Evolutionary conservation across 2,797 vertebrate genomes (phyloP).

Genomic region (Hydrolagus colliei): DNA sequence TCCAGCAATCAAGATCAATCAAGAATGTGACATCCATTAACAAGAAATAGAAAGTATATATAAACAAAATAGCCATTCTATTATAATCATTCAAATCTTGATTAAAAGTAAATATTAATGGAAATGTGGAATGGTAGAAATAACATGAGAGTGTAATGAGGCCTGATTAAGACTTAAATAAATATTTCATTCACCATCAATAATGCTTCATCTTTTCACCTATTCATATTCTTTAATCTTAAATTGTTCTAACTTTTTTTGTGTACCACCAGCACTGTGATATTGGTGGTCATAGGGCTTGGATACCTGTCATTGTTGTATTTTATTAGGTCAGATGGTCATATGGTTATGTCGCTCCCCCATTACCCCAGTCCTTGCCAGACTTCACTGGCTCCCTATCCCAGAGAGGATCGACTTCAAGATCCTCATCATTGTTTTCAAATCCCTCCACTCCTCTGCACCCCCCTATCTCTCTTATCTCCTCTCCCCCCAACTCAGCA

Average conservation of each 20-base stretch:
- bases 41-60: no score
- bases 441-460: no score
- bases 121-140: neutral
- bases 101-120: slow-evolving; percentile 11
- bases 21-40: no score
- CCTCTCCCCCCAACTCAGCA: no score
- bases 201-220: slow-evolving; percentile 8
- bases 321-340: neutral
- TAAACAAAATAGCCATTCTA: neutral
- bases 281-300: no score
- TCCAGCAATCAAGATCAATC: no score
- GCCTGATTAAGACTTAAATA: slow-evolving; percentile 7
- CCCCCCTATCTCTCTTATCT: no score
- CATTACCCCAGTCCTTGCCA: no score
- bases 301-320: neutral
- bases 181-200: slow-evolving; percentile 17
- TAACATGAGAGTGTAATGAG: neutral
- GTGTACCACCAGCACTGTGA: neutral
- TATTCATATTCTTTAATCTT: slow-evolving; percentile 14
- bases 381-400: no score
- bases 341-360: neutral
- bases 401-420: no score
- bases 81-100: neutral
- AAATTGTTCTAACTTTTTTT: slow-evolving; percentile 24
- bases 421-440: no score